Evolutionary conservation across 2,113 vertebrate genomes (phyloP).

Genomic region (Pseudopipra pipra): DNA sequence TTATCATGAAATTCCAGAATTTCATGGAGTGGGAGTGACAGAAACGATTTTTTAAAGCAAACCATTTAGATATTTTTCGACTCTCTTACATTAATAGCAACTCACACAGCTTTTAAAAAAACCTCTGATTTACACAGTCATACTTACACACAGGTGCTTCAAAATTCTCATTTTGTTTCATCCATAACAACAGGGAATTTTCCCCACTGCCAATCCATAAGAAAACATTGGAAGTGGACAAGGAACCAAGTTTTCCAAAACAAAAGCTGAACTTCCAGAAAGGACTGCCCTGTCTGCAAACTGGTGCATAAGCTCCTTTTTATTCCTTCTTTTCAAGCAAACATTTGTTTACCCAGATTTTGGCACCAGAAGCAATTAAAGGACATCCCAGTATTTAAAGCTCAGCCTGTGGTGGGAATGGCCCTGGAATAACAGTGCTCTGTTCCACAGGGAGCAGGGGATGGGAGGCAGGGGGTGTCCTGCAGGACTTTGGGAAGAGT

Average conservation of each 20-base stretch:
- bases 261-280: neutral
- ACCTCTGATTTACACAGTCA: neutral
- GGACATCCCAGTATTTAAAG: neutral
- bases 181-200: neutral
- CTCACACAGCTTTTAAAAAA: neutral
- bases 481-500: neutral
- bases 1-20: neutral
- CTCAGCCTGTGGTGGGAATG: neutral
- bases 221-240: neutral
- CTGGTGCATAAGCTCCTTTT: neutral
- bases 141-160: neutral
- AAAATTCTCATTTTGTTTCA: neutral
- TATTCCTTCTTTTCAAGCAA: constrained; percentile 1
- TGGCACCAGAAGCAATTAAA: constrained; percentile 1
- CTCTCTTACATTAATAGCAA: neutral
- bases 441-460: neutral
- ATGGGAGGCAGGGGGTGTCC: neutral
- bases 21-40: neutral
- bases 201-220: neutral
- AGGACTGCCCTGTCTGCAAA: neutral
- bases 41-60: neutral
- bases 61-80: neutral
- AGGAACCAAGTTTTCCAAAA: neutral
- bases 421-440: neutral
- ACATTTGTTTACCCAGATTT: neutral